Conservation (phyloP, 2,888 invertebrate species). For the Eupithecia subumbrata region DNA sequence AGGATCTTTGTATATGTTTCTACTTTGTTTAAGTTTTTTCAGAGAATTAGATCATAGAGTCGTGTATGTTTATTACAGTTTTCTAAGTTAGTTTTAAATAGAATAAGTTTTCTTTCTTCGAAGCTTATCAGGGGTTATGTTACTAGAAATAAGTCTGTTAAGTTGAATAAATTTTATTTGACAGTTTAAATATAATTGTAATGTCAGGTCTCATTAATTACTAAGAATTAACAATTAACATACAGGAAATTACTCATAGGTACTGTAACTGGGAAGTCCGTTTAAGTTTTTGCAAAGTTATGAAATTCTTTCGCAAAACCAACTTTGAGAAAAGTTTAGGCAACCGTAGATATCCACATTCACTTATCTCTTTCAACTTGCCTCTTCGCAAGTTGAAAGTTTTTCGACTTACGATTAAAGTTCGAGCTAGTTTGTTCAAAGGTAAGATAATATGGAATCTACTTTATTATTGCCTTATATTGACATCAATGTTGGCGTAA, state of each 20-base stretch:
- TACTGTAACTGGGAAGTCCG: background rate
- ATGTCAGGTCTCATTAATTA: background rate
- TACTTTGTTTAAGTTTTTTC: no score
- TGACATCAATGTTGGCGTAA: background rate
- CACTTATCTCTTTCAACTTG: constrained; percentile 56
- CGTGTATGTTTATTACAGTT: background rate
- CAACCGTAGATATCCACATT: constrained; percentile 62
- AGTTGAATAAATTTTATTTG: background rate
- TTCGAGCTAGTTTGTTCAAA: constrained; percentile 54
- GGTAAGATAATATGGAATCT: constrained; percentile 47
- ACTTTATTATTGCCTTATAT: background rate
- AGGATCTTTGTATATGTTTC: no score
- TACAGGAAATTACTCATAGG: background rate
- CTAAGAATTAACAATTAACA: background rate
- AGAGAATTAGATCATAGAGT: background rate
- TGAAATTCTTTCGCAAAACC: background rate
- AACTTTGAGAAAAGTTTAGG: constrained; percentile 28
- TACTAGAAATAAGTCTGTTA: background rate
- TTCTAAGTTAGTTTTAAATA: background rate
- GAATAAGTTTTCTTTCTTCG: no score
- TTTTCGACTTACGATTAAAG: constrained; percentile 67
- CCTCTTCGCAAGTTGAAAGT: constrained; percentile 55
- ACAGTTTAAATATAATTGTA: background rate
- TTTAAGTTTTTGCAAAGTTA: background rate
- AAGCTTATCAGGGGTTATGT: no score